Percentiles rank a stretch among this genome's conserved stretches.
These are phyloP conservation scores for Tamias sibiricus DNA, from an alignment of 2,113 vertebrate genomes.

Conservation along the genomic window DNA sequence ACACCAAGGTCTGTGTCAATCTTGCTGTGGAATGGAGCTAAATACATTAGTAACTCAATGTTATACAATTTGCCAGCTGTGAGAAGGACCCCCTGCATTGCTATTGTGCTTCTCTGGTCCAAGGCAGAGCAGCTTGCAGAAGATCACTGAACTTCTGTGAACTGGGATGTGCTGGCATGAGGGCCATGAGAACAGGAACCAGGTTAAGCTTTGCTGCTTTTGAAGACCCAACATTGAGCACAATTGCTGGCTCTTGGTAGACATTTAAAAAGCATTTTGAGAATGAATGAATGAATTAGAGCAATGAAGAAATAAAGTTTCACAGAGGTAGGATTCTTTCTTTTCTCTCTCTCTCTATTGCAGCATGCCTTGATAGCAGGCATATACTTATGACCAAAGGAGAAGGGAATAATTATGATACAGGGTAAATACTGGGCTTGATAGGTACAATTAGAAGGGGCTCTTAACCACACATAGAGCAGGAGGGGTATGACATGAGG, in stretches of 20 bases:
- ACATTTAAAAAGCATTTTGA: background rate
- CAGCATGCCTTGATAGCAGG: background rate
- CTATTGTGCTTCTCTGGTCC: background rate
- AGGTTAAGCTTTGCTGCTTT: background rate
- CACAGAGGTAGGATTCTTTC: background rate
- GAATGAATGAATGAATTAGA: background rate
- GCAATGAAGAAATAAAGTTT: background rate
- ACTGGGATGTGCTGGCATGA: background rate
- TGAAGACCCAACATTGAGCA: background rate
- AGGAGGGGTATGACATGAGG: background rate
- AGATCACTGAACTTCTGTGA: background rate
- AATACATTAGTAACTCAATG: background rate
- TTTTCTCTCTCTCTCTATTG: background rate
- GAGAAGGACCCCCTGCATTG: background rate
- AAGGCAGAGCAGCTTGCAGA: background rate
- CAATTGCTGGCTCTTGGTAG: background rate
- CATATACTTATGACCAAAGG: background rate
- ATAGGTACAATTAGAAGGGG: background rate
- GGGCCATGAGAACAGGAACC: fast-evolving
- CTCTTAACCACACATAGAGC: background rate
- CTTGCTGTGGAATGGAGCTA: background rate
- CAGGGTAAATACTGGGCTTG: background rate
- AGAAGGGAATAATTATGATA: background rate
- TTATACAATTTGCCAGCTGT: background rate
- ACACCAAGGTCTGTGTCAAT: background rate